Base-by-base conservation (phyloP, 2,797 vertebrate species). In the Dryobates pubescens region DNA sequence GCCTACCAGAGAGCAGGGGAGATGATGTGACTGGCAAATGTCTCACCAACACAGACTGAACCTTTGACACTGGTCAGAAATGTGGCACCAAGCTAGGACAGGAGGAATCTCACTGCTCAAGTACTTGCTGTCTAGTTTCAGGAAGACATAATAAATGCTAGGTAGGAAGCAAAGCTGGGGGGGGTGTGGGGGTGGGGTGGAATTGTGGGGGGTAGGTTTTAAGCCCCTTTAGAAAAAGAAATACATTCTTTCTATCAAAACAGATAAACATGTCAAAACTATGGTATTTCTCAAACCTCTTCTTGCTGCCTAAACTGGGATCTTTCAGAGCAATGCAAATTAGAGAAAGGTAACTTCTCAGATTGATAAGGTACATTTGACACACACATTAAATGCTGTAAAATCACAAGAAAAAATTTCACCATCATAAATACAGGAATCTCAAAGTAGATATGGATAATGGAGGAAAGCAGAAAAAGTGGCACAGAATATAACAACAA, bases 11-110 rank as follows among this genome's bases (percentile, higher is more conserved):
- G 8, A 70, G 26, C 64, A 68, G 30, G 49, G 54, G n/a, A 76
- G 26, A 32, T 13, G n/a, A 49, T 4, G 8, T 12, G 49, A 36
- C 3, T 63, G 49, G 72, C 17, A 57, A 34, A 24, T 2, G 0
- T 24, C 34, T 29, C 20, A 17, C 41, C 63, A 77, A 75, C 81
- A 27, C 68, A 70, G 43, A 41, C 22, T 5, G 30, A 13, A 68
- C 51, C 32, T 79, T 79, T 2, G 3, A 67, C 41, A 68, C 14
- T 4, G 3, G 30, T 49, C 75, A 77, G 51, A 70, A 63, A 51
- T 0, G 0, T 7, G 27, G n/a, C 45, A 70, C 59, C 0, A 1
- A 87, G 29, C 43, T 57, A 41, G n/a, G n/a, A 56, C n/a, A 57
- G 18, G 12, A 75, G 22, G 20, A 82, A 64, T 62, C 45, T 32